These are phyloP conservation scores for Chymomyza fuscimana DNA, from an alignment of 2,888 invertebrate genomes.

Conservation along the genomic window DNA sequence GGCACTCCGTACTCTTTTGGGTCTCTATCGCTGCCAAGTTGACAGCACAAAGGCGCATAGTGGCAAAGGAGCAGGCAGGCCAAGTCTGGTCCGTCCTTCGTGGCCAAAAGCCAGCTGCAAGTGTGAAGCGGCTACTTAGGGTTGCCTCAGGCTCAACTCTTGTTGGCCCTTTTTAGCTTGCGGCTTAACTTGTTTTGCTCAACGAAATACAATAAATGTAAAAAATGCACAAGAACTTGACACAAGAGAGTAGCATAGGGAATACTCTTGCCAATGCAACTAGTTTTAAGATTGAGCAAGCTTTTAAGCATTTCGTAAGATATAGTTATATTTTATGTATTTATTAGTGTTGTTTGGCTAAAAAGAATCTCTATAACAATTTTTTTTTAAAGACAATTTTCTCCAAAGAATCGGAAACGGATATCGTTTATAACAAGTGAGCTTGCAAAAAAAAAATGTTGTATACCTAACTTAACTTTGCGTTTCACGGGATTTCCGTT, in stretches of 20 bases:
- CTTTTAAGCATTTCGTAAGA: background rate
- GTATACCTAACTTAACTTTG: no score
- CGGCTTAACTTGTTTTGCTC: slow-evolving; percentile 9
- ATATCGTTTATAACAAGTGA: no score
- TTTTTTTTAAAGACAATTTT: no score
- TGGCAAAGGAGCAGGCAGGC: slow-evolving; percentile 18
- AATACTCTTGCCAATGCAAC: background rate
- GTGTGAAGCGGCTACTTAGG: slow-evolving; percentile 11
- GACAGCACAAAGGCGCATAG: slow-evolving; percentile 52
- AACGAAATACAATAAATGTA: background rate
- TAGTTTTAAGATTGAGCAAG: background rate
- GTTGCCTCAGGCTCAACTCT: background rate
- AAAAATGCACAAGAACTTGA: background rate
- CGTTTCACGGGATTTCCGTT: no score
- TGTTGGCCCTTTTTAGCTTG: background rate
- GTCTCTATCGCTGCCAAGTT: slow-evolving; percentile 24
- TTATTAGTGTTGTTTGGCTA: no score
- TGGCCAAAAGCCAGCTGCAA: slow-evolving; percentile 4
- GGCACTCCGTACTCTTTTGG: slow-evolving; percentile 28
- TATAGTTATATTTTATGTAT: no score
- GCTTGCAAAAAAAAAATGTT: no score
- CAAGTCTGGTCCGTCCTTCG: slow-evolving; percentile 53
- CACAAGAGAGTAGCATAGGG: background rate
- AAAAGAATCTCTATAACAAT: no score
- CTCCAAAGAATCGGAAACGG: no score